Percentiles rank a stretch among this genome's conserved stretches.
phyloP scores from a whole-genome alignment of 2,888 invertebrate species.

The Athalia rosae region DNA sequence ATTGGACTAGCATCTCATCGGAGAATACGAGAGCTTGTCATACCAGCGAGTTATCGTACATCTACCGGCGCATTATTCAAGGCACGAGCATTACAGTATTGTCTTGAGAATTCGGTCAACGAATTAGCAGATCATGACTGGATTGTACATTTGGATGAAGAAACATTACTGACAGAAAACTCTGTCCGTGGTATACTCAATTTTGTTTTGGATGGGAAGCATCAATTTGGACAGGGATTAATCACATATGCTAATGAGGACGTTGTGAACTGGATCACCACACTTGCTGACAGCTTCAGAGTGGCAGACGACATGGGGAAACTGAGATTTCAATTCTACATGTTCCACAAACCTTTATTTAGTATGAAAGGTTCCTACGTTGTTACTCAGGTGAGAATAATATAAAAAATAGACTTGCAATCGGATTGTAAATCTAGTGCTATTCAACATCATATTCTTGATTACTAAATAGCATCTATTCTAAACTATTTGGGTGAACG shows the following conservation, averaged over 20 bases:
- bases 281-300: conserved; percentile 95
- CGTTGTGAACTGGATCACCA: conserved; percentile 97
- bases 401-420: too few relatives aligned
- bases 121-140: conserved; percentile 90
- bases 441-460: too few relatives aligned
- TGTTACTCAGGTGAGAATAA: conserved; percentile 87
- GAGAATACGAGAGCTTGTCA: conserved; percentile 90
- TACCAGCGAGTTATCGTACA: conserved; percentile 90
- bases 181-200: conserved; percentile 93
- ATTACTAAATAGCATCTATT: too few relatives aligned
- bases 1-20: conserved; percentile 86
- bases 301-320: conserved; percentile 99
- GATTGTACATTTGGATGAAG: conserved; percentile 98
- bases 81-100: conserved; percentile 95
- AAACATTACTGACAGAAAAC: conserved; percentile 94
- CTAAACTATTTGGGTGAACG: too few relatives aligned
- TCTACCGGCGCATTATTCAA: conserved; percentile 95
- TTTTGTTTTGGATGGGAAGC: conserved; percentile 94
- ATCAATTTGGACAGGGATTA: conserved; percentile 96
- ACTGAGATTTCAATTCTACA: conserved; percentile 91
- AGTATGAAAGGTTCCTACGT: conserved; percentile 99
- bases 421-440: too few relatives aligned
- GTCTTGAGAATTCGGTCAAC: conserved; percentile 93
- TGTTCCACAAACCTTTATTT: conserved; percentile 96
- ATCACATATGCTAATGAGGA: conserved; percentile 98